Base-by-base conservation (phyloP, 2,113 vertebrate genomes). In the Leptodactylus fuscus region DNA sequence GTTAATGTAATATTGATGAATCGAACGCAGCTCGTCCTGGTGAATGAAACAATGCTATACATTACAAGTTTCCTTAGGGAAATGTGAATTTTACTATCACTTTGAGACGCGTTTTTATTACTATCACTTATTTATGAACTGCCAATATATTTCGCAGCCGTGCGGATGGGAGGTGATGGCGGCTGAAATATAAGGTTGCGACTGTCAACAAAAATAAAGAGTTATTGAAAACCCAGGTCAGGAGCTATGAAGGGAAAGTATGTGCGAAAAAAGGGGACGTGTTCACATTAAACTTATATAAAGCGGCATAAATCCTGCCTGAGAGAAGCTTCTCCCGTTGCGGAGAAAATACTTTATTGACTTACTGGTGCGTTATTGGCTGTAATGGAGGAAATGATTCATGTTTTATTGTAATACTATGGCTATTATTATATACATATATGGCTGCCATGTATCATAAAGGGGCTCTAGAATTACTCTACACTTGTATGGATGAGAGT, bases 121-220 rank as follows among this genome's bases (percentile, higher is more conserved):
- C 55, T 79, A 38, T 79, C 76, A 79, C 76, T 60, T 79, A 79
- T 79, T 79, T 79, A 79, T 79, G 34, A 58, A 60, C 76, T 58
- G 76, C 76, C 76, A 58, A 79, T 79, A 79, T 24, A 58, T 58
- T 38, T 79, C 41, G 49, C 51, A n/a, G 75, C 29, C 6, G 75
- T 36, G 51, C 38, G 51, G 48, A 78, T 5, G 75, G 20, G 9
- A 8, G 51, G 51, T n/a, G 34, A 79, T 58, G 51, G 38, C 24
- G 12, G 76, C 76, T 58, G 76, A 79, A 60, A 58, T 79, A 60
- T 79, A 48, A 48, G 34, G 9, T 58, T 55, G 46, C 29, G n/a
- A 32, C 49, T 36, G 49, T n/a, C n/a, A n/a, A n/a, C n/a, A n/a
- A n/a, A n/a, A n/a, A n/a, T 55, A 78, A 78, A 78, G 75, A 9